A percentile compares a stretch with the other conserved stretches of the same genome.
Conservation (phyloP, 2,113 vertebrate genomes). For the Vidua macroura region DNA sequence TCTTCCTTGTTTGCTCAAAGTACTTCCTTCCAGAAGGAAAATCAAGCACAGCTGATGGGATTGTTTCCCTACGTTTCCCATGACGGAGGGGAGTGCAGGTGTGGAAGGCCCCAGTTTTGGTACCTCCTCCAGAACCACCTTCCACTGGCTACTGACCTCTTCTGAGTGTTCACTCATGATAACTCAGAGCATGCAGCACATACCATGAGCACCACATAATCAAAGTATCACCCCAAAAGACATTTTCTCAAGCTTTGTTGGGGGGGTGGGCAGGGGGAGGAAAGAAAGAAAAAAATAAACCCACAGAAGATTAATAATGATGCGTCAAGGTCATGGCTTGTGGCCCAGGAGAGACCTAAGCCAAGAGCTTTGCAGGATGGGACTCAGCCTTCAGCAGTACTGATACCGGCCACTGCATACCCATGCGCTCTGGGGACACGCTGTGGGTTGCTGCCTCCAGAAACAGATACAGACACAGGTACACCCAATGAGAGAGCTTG, state of each 20-base stretch:
- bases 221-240: not conserved
- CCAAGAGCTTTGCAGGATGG: not conserved
- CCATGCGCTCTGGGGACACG: not conserved
- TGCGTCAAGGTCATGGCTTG: not conserved
- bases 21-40: not conserved
- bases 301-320: not conserved
- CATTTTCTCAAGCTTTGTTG: not conserved
- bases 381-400: not conserved
- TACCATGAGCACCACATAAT: not conserved
- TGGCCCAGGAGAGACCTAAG: not conserved
- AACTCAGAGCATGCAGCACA: not conserved
- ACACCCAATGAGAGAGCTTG: fast-evolving
- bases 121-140: not conserved
- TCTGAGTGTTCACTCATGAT: fast-evolving
- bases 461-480: not conserved
- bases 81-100: not conserved
- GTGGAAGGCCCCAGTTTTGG: not conserved
- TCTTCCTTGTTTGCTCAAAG: not conserved
- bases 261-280: fast-evolving
- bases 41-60: not conserved
- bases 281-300: not conserved
- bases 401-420: not conserved
- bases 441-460: not conserved
- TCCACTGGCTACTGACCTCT: not conserved
- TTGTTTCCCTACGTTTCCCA: not conserved